phyloP scores from a whole-genome alignment of 2,797 vertebrate species.

The Poeciliopsis presidionis region DNA sequence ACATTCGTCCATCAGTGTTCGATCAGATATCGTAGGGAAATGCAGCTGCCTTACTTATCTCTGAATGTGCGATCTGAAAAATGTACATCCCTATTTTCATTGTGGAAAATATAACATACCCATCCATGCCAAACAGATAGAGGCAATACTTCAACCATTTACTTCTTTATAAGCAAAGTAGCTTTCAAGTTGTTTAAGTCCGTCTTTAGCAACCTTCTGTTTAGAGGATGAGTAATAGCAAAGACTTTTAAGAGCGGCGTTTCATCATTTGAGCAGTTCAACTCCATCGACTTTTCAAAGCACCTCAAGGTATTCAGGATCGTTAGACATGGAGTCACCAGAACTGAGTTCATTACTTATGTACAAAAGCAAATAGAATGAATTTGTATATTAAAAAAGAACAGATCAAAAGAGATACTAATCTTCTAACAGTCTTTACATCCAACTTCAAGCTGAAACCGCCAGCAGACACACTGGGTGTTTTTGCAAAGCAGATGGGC shows the following conservation, averaged over 20 bases:
- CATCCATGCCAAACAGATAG: not conserved
- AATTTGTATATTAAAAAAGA: not conserved
- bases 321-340: not conserved
- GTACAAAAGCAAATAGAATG: not conserved
- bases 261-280: conserved; percentile 1
- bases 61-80: not conserved
- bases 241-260: not conserved
- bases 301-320: not conserved
- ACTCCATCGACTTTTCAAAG: not conserved
- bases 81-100: not conserved
- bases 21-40: not conserved
- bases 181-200: conserved; percentile 11
- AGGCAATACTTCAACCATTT: not conserved
- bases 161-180: conserved; percentile 1
- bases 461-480: not conserved
- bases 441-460: not conserved
- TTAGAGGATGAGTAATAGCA: conserved; percentile 10
- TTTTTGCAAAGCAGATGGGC: not conserved
- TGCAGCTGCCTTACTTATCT: not conserved
- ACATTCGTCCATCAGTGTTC: not conserved
- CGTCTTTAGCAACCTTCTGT: conserved; percentile 3
- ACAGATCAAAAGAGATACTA: not conserved
- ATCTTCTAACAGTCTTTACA: not conserved
- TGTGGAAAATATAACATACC: not conserved
- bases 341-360: not conserved